Base-by-base conservation (phyloP, 2,797 vertebrate genomes). In the Lutjanus campechanus region DNA sequence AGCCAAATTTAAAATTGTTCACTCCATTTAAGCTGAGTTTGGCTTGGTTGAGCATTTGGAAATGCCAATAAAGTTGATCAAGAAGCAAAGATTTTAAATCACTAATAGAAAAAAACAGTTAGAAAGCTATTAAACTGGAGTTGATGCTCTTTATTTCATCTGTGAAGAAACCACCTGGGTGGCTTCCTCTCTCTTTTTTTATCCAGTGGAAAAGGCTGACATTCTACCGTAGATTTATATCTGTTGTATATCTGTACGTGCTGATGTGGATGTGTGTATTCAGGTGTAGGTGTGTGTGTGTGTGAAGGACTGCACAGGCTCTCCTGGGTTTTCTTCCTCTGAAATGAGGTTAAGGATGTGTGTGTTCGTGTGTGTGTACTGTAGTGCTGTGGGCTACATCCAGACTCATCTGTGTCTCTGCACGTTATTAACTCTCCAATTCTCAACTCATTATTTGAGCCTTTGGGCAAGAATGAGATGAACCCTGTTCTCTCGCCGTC, bases 361-460 rank as follows among this genome's bases (percentile, higher is more conserved):
- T 53, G 67, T 76, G 50, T 64, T 60, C 77, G 47, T 77, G 80
- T 19, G 56, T 61, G 36, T 61, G 41, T 8, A 12, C 58, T 77
- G 64, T 62, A 61, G 47, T 1, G 80, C 80, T 80, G 47, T 40
- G 59, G 76, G 85, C 78, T 53, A 71, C 73, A 49, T 41, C 53
- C 46, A 54, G 25, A 70, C 77, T 80, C 67, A 61, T 85, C 61
- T 58, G n/a, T 56, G 71, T 62, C 75, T 75, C 74, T 64, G 47
- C 76, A 79, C 46, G 63, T 91, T 85, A 84, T 85, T 83, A 88
- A 81, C 62, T 71, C 51, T 56, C 61, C 36, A 49, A 50, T 84
- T 78, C 66, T 81, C 59, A 64, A 41, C 61, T 79, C 67, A 86
- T 85, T 79, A 88, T 53, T 54, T 43, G 25, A 89, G 83, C 77